Conservation (phyloP, 2,113 vertebrate species). For the Scopus umbretta region DNA sequence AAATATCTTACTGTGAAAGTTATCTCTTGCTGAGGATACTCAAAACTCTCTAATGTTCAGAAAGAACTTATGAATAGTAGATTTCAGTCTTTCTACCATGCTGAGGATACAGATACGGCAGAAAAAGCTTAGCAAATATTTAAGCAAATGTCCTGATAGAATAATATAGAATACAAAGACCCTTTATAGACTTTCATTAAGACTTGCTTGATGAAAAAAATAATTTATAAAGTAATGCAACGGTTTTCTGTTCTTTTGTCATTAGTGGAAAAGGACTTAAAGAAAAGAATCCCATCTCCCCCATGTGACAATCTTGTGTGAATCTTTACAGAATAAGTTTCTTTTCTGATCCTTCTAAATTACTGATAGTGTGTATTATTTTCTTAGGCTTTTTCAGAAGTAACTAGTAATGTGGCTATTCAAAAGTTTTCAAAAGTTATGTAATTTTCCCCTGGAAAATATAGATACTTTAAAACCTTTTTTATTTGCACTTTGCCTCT, state of each 20-base stretch:
- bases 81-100: neutral
- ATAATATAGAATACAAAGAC: neutral
- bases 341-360: neutral
- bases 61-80: neutral
- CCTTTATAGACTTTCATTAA: too few relatives aligned
- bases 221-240: neutral
- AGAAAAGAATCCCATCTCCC: neutral
- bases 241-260: neutral
- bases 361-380: neutral
- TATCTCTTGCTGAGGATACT: neutral
- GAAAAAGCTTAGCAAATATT: neutral
- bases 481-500: neutral
- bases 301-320: rapidly evolving
- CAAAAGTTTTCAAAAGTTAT: neutral
- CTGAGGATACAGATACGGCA: neutral
- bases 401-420: neutral
- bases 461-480: neutral
- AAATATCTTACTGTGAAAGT: neutral
- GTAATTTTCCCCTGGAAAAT: neutral
- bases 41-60: neutral
- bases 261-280: neutral
- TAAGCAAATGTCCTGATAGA: neutral
- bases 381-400: neutral
- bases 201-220: neutral
- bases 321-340: neutral